These are phyloP conservation scores for Exocentrus adspersus DNA, from an alignment of 2,888 invertebrate species.

Conservation along the genomic window DNA sequence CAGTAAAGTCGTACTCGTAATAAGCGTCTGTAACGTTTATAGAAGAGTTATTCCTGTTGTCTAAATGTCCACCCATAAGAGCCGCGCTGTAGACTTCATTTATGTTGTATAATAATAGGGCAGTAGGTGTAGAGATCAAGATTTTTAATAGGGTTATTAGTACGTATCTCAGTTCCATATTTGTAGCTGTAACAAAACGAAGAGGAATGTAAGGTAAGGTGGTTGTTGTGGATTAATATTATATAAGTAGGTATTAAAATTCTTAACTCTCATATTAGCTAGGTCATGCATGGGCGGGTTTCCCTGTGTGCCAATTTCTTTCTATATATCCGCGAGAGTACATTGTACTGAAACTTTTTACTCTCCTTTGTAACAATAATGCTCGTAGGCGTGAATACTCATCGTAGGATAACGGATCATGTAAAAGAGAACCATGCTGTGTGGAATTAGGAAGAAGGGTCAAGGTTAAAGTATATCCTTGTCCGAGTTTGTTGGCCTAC, in stretches of 20 bases:
- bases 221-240: no score
- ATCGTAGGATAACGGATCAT: background rate
- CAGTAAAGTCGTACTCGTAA: constrained; percentile 38
- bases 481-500: constrained; percentile 50
- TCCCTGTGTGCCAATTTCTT: no score
- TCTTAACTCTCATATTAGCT: no score
- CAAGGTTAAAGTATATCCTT: constrained; percentile 54
- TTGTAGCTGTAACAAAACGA: no score
- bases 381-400: constrained; percentile 15
- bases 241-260: background rate
- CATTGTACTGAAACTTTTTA: no score
- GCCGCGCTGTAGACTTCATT: constrained; percentile 48
- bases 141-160: constrained; percentile 60
- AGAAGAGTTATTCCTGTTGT: constrained; percentile 47
- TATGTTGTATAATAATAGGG: constrained; percentile 45
- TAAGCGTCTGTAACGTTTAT: constrained; percentile 37
- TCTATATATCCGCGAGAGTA: no score
- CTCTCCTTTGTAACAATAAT: background rate
- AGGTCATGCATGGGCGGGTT: no score
- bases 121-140: constrained; percentile 57
- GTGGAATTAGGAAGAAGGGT: constrained; percentile 38
- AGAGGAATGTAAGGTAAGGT: no score
- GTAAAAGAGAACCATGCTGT: background rate
- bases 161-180: constrained; percentile 59
- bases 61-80: constrained; percentile 56